A percentile compares a stretch with the other conserved stretches of the same genome.
Conservation (phyloP, 2,113 vertebrate genomes). For the Epinephelus lanceolatus region DNA sequence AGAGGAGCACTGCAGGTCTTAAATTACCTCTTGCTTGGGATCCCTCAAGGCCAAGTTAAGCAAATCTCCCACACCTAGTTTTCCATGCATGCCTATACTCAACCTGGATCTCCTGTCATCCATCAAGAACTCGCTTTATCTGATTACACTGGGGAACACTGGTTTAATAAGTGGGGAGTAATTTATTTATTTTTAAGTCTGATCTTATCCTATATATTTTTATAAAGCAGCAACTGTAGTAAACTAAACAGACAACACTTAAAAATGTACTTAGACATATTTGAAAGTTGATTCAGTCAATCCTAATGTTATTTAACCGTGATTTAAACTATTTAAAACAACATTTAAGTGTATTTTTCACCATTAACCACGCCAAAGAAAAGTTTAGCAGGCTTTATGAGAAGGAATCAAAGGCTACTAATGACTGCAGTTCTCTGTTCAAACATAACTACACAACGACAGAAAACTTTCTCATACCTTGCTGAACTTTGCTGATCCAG, state of each 20-base stretch:
- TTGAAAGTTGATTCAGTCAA: neutral
- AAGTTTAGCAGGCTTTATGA: too few species aligned
- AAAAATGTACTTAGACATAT: neutral
- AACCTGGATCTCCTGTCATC: conserved; percentile 26
- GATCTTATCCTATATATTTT: neutral
- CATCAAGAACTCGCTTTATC: conserved; percentile 2
- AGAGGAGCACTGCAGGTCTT: conserved; percentile 69
- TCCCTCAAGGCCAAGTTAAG: conserved; percentile 71
- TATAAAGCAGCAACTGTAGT: neutral
- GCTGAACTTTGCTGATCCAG: conserved; percentile 51
- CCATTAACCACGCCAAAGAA: neutral
- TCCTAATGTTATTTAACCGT: neutral
- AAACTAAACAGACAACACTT: neutral
- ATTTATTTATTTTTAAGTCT: neutral
- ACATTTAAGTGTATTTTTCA: neutral
- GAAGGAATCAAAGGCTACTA: too few species aligned
- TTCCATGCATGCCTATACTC: conserved; percentile 59
- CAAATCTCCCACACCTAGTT: conserved; percentile 78
- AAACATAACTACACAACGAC: neutral
- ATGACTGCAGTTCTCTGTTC: neutral
- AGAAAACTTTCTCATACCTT: conserved; percentile 59
- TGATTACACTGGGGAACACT: neutral
- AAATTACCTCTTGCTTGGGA: conserved; percentile 66
- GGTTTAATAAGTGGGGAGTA: neutral
- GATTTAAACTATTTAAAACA: neutral